Percentiles rank a stretch among this genome's conserved stretches.
These are phyloP conservation scores for Polydrusus tereticollis DNA, from an alignment of 2,888 invertebrate genomes.

Conservation along the genomic window DNA sequence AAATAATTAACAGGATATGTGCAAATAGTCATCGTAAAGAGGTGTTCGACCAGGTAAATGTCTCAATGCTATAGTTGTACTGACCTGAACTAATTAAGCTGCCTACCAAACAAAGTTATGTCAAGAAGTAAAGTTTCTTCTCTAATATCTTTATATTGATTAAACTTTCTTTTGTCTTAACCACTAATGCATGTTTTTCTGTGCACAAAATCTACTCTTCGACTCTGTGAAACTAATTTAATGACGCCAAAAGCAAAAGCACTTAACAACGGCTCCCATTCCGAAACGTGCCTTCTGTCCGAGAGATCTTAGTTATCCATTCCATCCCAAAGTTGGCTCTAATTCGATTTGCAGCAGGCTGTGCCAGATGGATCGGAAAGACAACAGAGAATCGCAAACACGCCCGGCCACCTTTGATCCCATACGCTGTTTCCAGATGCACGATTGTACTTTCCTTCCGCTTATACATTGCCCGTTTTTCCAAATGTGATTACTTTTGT, in stretches of 20 bases:
- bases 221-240: conserved; percentile 18
- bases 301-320: conserved; percentile 55
- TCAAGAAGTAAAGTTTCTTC: too few species aligned
- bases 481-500: conserved; percentile 14
- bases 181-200: too few species aligned
- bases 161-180: too few species aligned
- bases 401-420: conserved; percentile 56
- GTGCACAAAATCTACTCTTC: not conserved
- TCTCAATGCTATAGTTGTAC: too few species aligned
- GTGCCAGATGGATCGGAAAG: conserved; percentile 64
- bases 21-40: too few species aligned
- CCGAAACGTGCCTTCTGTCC: conserved; percentile 52
- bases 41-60: too few species aligned
- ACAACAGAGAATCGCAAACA: conserved; percentile 59
- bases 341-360: conserved; percentile 63
- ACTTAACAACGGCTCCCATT: conserved; percentile 36
- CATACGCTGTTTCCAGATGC: conserved; percentile 12
- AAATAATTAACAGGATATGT: too few species aligned
- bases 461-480: conserved; percentile 2
- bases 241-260: conserved; percentile 35
- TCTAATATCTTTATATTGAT: too few species aligned
- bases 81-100: too few species aligned
- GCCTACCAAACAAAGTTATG: too few species aligned
- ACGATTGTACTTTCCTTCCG: conserved; percentile 11
- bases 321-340: conserved; percentile 56